Evolutionary conservation across 1,140 invertebrate species (phyloP), one percentile per base, ranked within the genome.

Genomic region (Apis laboriosa): DNA sequence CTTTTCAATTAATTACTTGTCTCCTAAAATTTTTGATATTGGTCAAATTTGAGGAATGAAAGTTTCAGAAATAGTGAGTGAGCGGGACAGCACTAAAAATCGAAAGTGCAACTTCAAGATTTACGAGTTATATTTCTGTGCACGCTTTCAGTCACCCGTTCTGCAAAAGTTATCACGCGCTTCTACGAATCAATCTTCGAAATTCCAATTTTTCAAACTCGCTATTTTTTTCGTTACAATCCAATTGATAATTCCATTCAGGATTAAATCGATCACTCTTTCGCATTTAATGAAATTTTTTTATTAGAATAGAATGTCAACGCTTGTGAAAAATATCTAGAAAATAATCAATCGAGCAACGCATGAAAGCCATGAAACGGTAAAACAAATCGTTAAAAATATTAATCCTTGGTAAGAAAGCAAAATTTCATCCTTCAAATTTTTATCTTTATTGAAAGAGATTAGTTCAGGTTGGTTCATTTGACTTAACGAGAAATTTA

Each of bases 31-130:
- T 67, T 68, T 51, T 4, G 21, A 49, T 9, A 19, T 9, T 17
- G 21, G n/a, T 2, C 9, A 21, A 63, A 5, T 4, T 15, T 9
- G 21, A 53, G 49, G 19, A 53, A 83, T 60, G 58, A 64, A 72
- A 71, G 67, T 71, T 28, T 15, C 56, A 43, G 13, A 21, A 24
- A 61, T 55, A 85, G 78, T 83, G 83, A 86, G 77, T 80, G 72
- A 85, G 80, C 80, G 81, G 84, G 66, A 51, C 24, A 73, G 72
- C 56, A 63, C 74, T 88, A 88, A 88, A 34, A 89, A 86, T 79
- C 70, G 71, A 88, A 82, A 88, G 80, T 77, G 34, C 68, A 73
- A 55, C 56, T 53, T 2, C 11, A 63, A 82, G 60, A 88, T 88
- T 88, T 88, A 88, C 66, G 71, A 80, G 72, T 24, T 64, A 85